These are phyloP conservation scores for Creontiades dilutus DNA, from an alignment of 2,888 invertebrate genomes.

Conservation along the genomic window DNA sequence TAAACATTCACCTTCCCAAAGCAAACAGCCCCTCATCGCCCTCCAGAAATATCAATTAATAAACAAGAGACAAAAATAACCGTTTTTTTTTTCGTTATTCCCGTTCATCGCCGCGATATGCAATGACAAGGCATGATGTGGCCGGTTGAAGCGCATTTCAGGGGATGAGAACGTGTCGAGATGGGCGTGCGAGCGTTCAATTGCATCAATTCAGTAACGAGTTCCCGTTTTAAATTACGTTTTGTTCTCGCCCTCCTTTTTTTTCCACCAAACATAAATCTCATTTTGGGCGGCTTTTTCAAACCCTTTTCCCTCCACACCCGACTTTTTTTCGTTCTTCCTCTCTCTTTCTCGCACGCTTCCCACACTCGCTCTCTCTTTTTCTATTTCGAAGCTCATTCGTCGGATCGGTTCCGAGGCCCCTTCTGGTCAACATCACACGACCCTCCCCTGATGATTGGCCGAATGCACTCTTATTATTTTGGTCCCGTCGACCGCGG, in stretches of 20 bases:
- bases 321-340: too few relatives aligned
- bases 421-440: conserved; percentile 14
- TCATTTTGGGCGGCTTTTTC: neutral
- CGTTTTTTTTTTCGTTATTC: neutral
- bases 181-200: conserved; percentile 26
- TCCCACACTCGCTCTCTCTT: too few relatives aligned
- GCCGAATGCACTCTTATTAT: conserved; percentile 19
- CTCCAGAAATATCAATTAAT: conserved; percentile 15
- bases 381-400: neutral
- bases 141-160: neutral
- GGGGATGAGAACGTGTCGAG: conserved; percentile 2
- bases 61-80: conserved; percentile 25
- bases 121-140: conserved; percentile 28
- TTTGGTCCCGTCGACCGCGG: neutral
- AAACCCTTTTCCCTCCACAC: neutral
- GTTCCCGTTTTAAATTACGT: conserved; percentile 57
- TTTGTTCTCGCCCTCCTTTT: neutral
- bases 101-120: neutral
- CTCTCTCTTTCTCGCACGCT: too few relatives aligned
- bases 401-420: neutral
- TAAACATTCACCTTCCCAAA: neutral
- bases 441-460: neutral
- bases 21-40: neutral
- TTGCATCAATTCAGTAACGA: conserved; percentile 60
- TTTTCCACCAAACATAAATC: neutral